Evolutionary conservation across 2,113 vertebrate species (phyloP).

Genomic region (Brachypteracias leptosomus): DNA sequence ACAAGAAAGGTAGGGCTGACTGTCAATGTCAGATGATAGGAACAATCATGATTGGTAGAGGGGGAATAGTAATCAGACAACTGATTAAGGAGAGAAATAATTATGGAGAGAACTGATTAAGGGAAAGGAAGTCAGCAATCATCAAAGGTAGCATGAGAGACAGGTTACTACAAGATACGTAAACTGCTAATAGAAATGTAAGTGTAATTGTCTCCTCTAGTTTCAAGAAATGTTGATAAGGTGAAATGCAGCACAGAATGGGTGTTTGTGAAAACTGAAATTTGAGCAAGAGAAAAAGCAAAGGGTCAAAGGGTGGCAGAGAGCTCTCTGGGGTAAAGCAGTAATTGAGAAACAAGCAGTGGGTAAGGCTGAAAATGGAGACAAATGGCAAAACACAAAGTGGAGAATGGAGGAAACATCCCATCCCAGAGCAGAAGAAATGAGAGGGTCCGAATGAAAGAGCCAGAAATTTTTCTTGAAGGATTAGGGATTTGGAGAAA

Average conservation of each 20-base stretch:
- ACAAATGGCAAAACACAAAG: background rate
- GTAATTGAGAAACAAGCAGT: background rate
- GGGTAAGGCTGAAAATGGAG: background rate
- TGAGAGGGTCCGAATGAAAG: background rate
- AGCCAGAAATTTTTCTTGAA: background rate
- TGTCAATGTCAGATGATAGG: constrained; percentile 20
- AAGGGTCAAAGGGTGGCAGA: background rate
- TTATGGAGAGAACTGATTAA: background rate
- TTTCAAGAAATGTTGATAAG: background rate
- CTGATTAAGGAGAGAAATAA: constrained; percentile 39
- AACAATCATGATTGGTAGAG: background rate
- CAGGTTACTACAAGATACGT: background rate
- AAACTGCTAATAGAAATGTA: background rate
- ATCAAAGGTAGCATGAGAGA: background rate
- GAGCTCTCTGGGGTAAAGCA: background rate
- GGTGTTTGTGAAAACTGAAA: background rate
- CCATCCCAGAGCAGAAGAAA: background rate
- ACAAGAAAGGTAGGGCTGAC: background rate
- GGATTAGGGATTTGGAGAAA: background rate
- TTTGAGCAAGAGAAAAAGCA: background rate
- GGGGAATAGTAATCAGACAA: constrained; percentile 32
- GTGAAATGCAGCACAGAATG: background rate
- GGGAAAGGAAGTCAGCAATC: constrained; percentile 8
- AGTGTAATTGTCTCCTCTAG: background rate
- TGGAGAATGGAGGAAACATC: background rate